Conservation (phyloP, 1,140 invertebrate genomes). For the Dendrolimus punctatus region DNA sequence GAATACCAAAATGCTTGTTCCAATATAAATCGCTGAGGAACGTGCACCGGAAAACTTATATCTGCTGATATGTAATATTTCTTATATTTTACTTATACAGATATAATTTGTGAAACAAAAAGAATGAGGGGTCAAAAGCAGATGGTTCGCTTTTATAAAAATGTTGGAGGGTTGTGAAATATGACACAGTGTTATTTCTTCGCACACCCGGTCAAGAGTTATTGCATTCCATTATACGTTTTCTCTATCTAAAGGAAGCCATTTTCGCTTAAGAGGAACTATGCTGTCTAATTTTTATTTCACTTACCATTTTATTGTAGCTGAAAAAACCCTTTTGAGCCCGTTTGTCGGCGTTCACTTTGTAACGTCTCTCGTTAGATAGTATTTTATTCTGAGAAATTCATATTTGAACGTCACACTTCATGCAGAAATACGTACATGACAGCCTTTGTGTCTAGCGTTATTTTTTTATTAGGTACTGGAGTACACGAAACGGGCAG, state of each 20-base stretch:
- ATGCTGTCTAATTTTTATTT: constrained; percentile 67
- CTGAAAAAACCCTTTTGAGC: constrained; percentile 1
- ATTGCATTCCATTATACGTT: constrained; percentile 72
- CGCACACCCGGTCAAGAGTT: constrained; percentile 71
- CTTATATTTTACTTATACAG: constrained; percentile 52
- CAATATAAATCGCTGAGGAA: constrained; percentile 17
- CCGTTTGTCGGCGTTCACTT: constrained; percentile 1
- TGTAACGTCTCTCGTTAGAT: neutral
- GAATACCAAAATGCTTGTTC: constrained; percentile 10
- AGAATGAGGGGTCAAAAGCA: constrained; percentile 70
- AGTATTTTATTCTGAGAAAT: neutral
- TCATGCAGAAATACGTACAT: neutral
- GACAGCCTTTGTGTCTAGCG: neutral
- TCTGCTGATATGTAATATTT: constrained; percentile 22
- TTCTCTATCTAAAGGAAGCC: constrained; percentile 70
- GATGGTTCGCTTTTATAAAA: constrained; percentile 71
- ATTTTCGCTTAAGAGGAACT: constrained; percentile 67
- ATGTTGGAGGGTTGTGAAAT: constrained; percentile 71
- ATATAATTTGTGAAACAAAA: constrained; percentile 68
- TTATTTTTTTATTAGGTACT: too few relatives aligned
- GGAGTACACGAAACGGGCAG: too few relatives aligned
- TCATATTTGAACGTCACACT: neutral
- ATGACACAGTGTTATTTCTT: constrained; percentile 71
- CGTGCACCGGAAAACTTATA: constrained; percentile 26
- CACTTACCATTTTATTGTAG: constrained; percentile 54